phyloP scores from a whole-genome alignment of 1,140 invertebrate species.

The Heliconius melpomene region DNA sequence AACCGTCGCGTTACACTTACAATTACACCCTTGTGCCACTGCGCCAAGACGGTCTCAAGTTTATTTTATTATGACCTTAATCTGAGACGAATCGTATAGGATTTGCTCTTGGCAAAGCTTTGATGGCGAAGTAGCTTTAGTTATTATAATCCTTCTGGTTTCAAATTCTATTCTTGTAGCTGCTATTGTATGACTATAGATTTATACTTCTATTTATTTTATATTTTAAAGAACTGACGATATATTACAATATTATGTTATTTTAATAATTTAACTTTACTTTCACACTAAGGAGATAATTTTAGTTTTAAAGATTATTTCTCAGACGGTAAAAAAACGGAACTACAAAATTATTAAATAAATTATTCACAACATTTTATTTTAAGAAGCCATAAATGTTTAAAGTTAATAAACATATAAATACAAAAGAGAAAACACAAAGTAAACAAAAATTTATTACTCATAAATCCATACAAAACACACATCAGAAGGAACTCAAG shows the following conservation, averaged over 20 bases:
- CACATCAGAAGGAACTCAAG: neutral
- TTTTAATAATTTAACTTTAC: too few species aligned
- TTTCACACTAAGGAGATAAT: too few species aligned
- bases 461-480: conserved; percentile 6
- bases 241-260: too few species aligned
- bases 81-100: neutral
- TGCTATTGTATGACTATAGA: neutral
- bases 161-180: neutral
- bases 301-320: too few species aligned
- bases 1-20: too few species aligned
- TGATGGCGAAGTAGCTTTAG: neutral
- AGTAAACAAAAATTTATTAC: neutral
- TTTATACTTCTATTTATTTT: too few species aligned
- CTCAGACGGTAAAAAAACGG: neutral
- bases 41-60: too few species aligned
- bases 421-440: neutral
- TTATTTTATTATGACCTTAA: neutral
- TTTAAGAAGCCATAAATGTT: neutral
- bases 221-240: too few species aligned
- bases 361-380: neutral
- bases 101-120: too few species aligned
- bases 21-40: too few species aligned
- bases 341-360: neutral
- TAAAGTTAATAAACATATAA: neutral
- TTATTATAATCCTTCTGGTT: neutral